Conservation (phyloP, 2,797 vertebrate genomes). For the Microcaecilia unicolor region DNA sequence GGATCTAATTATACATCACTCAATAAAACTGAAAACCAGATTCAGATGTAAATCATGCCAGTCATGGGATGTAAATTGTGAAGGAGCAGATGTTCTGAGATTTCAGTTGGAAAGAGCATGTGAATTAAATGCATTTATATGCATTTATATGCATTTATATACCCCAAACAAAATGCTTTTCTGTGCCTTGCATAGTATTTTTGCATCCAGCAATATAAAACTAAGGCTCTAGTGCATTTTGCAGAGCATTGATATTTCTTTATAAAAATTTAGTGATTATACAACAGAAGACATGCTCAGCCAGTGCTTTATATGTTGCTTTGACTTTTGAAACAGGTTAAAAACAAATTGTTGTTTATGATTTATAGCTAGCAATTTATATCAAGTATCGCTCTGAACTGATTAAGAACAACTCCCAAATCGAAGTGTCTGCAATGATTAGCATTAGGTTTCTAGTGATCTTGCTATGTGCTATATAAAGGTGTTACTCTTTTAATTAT, state of each 20-base stretch:
- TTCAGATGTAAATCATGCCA: constrained; percentile 32
- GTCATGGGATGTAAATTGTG: constrained; percentile 5
- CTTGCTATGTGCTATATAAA: not conserved
- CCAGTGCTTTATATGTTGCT: constrained; percentile 12
- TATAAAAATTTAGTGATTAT: constrained; percentile 4
- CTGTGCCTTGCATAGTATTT: constrained; percentile 5
- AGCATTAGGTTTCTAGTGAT: constrained; percentile 5
- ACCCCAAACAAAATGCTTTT: constrained; percentile 11
- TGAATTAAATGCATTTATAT: constrained; percentile 6
- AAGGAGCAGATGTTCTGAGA: constrained; percentile 3
- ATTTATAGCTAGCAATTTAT: constrained; percentile 10
- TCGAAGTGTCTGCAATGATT: constrained; percentile 12
- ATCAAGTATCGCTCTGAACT: not conserved
- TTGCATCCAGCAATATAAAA: constrained; percentile 4
- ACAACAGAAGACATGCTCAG: constrained; percentile 1
- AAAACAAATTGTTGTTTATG: constrained; percentile 20
- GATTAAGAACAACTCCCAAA: constrained; percentile 9
- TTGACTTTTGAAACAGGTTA: constrained; percentile 16
- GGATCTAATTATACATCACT: constrained; percentile 31
- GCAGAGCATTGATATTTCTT: not conserved
- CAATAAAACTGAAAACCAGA: constrained; percentile 25
- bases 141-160: constrained; percentile 3
- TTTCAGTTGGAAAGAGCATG: not conserved
- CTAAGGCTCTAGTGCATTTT: not conserved
- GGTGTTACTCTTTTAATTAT: not conserved